Evolutionary conservation across 2,113 vertebrate genomes (phyloP), one percentile per base, ranked within the genome.

Genomic region (Xyrauchen texanus): DNA sequence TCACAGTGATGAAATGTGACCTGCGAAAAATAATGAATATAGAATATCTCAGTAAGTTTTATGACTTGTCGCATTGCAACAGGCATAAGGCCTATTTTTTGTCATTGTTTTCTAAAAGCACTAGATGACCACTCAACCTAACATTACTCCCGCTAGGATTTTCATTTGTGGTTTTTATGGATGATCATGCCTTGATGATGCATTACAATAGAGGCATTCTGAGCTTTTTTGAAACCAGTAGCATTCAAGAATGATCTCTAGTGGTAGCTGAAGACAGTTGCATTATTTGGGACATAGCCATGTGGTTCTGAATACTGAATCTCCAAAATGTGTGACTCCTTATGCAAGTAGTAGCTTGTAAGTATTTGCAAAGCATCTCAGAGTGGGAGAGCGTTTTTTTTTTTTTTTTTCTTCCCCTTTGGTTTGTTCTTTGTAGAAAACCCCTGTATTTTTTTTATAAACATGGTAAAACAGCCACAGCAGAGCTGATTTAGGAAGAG

Each of bases 1-100:
- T 67, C 47, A 62, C 68, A 21, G 44, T 57, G 67, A 79, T 70
- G 4, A 83, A 77, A 63, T 70, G 75, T 79, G 13, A 73, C 63
- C 77, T 74, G 73, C 16, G 51, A 10, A 49, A 60, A 68, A 58
- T 49, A 46, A 21, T 69, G 82, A 80, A 68, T 68, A 75, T 75
- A 75, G 4, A 60, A 21, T 61, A 46, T 78, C 55, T 65, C 49
- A 63, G 46, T n/a, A n/a, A n/a, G n/a, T 74, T 62, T 46, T 63
- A 16, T 60, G 61, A 3, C 4, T 60, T 6, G 45, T 66, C 15
- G 10, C 51, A 47, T 74, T 58, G n/a, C 21, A 34, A 34, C 21
- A 34, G 21, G 21, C 21, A 34, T 34, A 34, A 64, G 60, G 44
- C 5, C n/a, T 64, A 49, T 72, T 69, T 68, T 80, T 60, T 47